Evolutionary conservation across 53 echinoderm and acorn worm species (phyloP), one percentile per base, ranked within the genome.

Genomic region (Pentamera pediparva): DNA sequence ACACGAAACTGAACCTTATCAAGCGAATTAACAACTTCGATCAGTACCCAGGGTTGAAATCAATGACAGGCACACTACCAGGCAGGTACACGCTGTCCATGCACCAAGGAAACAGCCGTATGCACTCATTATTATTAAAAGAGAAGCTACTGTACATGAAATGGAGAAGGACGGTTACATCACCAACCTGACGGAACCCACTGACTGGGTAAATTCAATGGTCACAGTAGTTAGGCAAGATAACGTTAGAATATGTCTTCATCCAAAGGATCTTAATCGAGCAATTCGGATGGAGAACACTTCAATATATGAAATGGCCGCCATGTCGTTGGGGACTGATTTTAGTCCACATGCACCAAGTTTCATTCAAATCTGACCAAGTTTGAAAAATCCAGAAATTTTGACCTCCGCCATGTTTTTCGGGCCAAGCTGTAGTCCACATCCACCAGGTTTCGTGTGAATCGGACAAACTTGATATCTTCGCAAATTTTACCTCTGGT

Each of bases 191-290:
- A 75, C 47, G 29, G 81, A 86, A 65, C 86, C 81, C 8, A 86
- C 76, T 45, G 86, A 86, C 31, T 74, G 85, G 86, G 86, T 81
- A 13, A 86, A 51, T 52, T 86, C 81, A 0, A 86, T 86, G 81
- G 69, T 80, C 5, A 58, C 76, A 0, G 69, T 86, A 13, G 79
- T 79, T 0, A 79, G 79, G 57, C 33, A 53, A 12, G 64, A 37
- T 35, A 85, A 79, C 24, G 37, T 74, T 2, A 55, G 86, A n/a
- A 75, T 86, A 9, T 81, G 80, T 26, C 30, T 59, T 24, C 59
- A 84, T 27, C 84, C 84, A 1, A 84, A 78, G 32, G 86, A 82
- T 47, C 62, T 86, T 4, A 82, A 82, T 47, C 9, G 73, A 33
- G 82, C 82, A 4, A 77, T 82, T 33, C 35, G 74, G 61, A 69